Evolutionary conservation across 2,113 vertebrate genomes (phyloP).

Genomic region (Gallinago jamesoni): DNA sequence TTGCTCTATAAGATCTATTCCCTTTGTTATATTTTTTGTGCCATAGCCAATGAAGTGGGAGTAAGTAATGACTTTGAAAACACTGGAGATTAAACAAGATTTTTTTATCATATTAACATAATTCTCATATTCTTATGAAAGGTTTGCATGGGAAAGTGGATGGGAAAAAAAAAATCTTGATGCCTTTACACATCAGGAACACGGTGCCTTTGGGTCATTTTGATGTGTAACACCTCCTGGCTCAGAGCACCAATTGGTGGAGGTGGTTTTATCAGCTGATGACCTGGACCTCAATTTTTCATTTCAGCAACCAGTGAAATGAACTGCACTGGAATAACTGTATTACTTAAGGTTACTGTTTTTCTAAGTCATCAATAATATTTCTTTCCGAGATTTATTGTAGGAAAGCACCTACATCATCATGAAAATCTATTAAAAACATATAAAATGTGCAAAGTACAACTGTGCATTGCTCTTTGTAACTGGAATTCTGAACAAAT

Average conservation of each 20-base stretch:
- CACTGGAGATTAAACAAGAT: not conserved
- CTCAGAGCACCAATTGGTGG: not conserved
- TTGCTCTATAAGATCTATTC: not conserved
- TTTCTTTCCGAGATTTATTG: not conserved
- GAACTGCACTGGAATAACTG: not conserved
- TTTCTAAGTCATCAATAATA: not conserved
- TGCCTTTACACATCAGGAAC: not conserved
- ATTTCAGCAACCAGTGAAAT: not conserved
- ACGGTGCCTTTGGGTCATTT: accelerated
- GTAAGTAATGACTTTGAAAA: not conserved
- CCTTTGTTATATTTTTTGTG: not conserved
- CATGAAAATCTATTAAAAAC: not conserved
- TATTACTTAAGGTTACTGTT: not conserved
- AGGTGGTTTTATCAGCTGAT: not conserved
- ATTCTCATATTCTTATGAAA: not conserved
- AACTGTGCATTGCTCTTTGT: not conserved
- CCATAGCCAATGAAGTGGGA: not conserved
- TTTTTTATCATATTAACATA: not conserved
- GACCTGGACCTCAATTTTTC: not conserved
- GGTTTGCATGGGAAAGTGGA: not conserved
- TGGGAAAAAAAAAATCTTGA: not conserved
- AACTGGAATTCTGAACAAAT: not conserved
- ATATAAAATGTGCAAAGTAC: not conserved
- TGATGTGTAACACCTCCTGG: not conserved
- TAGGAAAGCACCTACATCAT: not conserved